A percentile compares a stretch with the other conserved stretches of the same genome.
phyloP scores from a whole-genome alignment of 2,888 invertebrate species.

The Eretmocerus hayati region DNA sequence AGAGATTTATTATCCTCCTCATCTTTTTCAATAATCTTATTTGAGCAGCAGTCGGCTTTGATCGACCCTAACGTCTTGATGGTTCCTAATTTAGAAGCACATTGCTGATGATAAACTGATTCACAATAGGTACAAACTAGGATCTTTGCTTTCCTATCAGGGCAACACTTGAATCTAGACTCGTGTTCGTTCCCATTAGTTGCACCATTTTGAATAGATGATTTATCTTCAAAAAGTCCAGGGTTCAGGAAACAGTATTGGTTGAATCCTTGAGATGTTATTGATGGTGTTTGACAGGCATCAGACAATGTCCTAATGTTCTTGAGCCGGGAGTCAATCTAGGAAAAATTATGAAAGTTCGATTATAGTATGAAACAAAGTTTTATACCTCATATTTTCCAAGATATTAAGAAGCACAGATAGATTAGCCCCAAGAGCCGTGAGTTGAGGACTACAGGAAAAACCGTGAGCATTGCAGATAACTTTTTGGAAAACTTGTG shows the following conservation, averaged over 20 bases:
- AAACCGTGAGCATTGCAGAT: too few relatives aligned
- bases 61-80: conserved; percentile 4
- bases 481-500: too few relatives aligned
- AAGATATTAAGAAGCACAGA: not conserved
- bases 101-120: conserved; percentile 20
- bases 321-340: conserved; percentile 36
- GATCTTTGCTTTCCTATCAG: conserved; percentile 21
- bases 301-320: conserved; percentile 23
- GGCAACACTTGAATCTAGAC: conserved; percentile 22
- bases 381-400: too few relatives aligned
- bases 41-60: conserved; percentile 12
- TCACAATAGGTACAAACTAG: conserved; percentile 14
- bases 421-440: too few relatives aligned
- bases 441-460: too few relatives aligned
- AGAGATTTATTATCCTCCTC: conserved; percentile 7
- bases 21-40: conserved; percentile 1
- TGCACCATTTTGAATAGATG: conserved; percentile 1
- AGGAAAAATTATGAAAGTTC: too few relatives aligned
- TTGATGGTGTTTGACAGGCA: conserved; percentile 35
- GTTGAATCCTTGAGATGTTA: conserved; percentile 34
- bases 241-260: conserved; percentile 41
- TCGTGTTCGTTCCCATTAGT: not conserved
- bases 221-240: conserved; percentile 33
- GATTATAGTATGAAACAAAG: not conserved
- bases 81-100: conserved; percentile 10